These are phyloP conservation scores for Drosophila quadrilineata DNA, from an alignment of 1,140 invertebrate genomes.

Conservation along the genomic window DNA sequence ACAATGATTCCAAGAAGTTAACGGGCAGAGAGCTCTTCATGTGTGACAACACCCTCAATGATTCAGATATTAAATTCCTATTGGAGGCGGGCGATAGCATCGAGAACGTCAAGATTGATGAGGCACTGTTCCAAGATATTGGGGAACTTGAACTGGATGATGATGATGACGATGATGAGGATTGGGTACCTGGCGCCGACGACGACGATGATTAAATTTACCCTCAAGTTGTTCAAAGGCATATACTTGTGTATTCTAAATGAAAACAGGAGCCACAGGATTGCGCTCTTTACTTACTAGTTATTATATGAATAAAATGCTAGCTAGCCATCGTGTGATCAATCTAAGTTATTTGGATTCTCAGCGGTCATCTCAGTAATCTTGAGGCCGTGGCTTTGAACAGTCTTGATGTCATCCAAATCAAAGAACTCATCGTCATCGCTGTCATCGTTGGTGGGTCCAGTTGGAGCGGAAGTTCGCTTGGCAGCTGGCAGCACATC, in stretches of 20 bases:
- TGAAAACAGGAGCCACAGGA: conserved; percentile 10
- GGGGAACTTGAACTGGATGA: conserved; percentile 94
- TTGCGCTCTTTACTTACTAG: conserved; percentile 7
- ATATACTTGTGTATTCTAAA: conserved; percentile 40
- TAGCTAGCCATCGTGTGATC: conserved; percentile 35
- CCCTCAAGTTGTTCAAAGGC: conserved; percentile 34
- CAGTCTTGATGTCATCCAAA: conserved; percentile 82
- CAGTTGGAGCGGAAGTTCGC: conserved; percentile 16
- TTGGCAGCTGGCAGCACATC: conserved; percentile 37
- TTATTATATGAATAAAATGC: conserved; percentile 56
- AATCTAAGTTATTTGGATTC: conserved; percentile 54
- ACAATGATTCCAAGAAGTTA: conserved; percentile 88
- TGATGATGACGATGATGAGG: conserved; percentile 85
- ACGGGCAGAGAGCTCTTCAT: conserved; percentile 96
- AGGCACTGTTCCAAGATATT: conserved; percentile 95
- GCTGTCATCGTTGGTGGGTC: conserved; percentile 33
- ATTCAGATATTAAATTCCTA: conserved; percentile 97
- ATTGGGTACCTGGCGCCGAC: conserved; percentile 71
- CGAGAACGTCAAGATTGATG: conserved; percentile 95
- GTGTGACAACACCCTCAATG: conserved; percentile 93
- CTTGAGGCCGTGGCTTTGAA: conserved; percentile 46
- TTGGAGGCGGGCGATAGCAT: conserved; percentile 91
- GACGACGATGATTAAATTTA: conserved; percentile 54
- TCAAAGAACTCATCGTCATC: conserved; percentile 69
- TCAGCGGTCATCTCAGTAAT: conserved; percentile 59